Evolutionary conservation across 2,113 vertebrate species (phyloP).

Genomic region (Oncorhynchus gorbuscha): DNA sequence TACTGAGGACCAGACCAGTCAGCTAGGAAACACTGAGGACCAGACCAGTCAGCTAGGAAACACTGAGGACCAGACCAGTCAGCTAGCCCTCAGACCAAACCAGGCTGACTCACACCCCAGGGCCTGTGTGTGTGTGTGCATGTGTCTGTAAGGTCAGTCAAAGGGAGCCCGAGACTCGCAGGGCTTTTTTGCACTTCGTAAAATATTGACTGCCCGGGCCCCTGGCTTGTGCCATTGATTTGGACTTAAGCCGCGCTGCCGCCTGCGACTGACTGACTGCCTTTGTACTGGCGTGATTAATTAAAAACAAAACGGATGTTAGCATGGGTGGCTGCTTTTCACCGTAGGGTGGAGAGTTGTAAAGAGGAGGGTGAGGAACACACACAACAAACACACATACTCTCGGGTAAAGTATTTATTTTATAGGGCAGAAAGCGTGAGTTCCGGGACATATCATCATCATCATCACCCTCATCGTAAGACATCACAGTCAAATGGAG

Average conservation of each 20-base stretch:
- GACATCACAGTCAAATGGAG: no score
- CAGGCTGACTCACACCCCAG: constrained; percentile 59
- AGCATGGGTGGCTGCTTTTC: constrained; percentile 74
- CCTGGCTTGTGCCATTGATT: constrained; percentile 75
- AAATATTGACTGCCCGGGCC: constrained; percentile 71
- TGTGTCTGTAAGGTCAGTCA: constrained; percentile 42
- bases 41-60: no score
- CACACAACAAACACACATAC: no score
- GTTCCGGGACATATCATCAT: no score
- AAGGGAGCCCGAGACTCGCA: constrained; percentile 58
- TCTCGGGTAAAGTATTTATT: no score
- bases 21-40: no score
- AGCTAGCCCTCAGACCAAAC: constrained; percentile 13
- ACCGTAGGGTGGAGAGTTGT: constrained; percentile 47
- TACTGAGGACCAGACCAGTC: no score
- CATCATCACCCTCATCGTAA: no score
- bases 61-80: constrained; percentile 45
- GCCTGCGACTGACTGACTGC: constrained; percentile 48
- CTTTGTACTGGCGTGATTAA: constrained; percentile 82
- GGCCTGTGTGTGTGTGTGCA: constrained; percentile 10
- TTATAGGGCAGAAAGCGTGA: no score
- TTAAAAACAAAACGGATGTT: constrained; percentile 87
- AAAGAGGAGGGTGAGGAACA: constrained; percentile 37
- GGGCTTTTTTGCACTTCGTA: constrained; percentile 73
- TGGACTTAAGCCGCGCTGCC: constrained; percentile 74